Evolutionary conservation across 2,888 invertebrate species (phyloP).

Genomic region (Pristionchus mayeri): DNA sequence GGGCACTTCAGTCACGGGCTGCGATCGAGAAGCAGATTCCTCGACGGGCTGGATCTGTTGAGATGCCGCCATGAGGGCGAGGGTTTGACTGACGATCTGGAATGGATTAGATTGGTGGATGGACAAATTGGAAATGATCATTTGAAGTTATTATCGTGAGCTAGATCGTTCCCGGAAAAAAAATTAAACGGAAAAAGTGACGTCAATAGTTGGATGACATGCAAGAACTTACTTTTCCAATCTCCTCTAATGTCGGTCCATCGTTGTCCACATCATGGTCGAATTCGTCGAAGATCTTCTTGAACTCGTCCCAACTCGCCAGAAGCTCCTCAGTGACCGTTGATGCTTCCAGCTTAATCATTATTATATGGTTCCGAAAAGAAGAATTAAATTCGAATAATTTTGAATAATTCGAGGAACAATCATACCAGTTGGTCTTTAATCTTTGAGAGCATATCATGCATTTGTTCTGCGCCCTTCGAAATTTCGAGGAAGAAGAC

Average conservation of each 20-base stretch:
- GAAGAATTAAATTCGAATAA: background rate
- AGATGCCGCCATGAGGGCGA: background rate
- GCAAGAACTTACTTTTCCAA: background rate
- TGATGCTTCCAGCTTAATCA: background rate
- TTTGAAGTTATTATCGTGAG: no score
- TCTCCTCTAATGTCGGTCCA: background rate
- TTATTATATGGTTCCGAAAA: background rate
- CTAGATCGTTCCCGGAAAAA: no score
- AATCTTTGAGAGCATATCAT: background rate
- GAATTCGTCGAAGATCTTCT: constrained; percentile 15
- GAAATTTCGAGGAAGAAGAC: background rate
- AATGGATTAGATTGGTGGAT: background rate
- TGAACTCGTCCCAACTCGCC: background rate
- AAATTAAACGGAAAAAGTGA: no score
- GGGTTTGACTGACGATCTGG: background rate
- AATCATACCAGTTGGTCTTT: background rate
- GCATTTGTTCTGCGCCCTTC: background rate
- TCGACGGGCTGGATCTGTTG: background rate
- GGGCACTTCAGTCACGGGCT: no score
- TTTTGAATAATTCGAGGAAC: no score
- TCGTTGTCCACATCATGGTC: background rate
- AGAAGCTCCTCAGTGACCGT: background rate
- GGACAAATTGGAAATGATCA: no score
- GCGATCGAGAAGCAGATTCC: background rate
- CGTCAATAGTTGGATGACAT: no score